These are phyloP conservation scores for Parauchenoglanis punctatus DNA, from an alignment of 2,797 vertebrate species.

Conservation along the genomic window DNA sequence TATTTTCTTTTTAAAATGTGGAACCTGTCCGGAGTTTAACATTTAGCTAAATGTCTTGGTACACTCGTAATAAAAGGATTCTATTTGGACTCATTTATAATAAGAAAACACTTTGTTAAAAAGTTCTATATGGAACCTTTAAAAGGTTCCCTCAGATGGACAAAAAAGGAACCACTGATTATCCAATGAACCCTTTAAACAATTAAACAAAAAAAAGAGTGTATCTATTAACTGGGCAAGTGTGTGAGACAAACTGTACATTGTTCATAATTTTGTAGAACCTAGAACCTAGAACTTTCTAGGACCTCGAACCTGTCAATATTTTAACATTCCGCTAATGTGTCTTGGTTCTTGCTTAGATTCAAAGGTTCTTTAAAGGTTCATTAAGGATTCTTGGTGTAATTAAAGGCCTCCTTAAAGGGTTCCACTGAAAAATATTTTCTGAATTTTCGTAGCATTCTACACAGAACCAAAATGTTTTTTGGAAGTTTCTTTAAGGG, in stretches of 20 bases:
- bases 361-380: not conserved
- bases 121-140: not conserved
- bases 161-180: not conserved
- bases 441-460: not conserved
- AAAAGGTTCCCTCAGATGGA: not conserved
- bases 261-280: not conserved
- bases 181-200: not conserved
- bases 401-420: not conserved
- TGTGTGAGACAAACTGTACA: not conserved
- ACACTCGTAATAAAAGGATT: not conserved
- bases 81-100: not conserved
- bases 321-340: not conserved
- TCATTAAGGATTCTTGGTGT: not conserved
- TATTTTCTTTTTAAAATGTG: not conserved
- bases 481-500: not conserved
- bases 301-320: not conserved
- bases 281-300: not conserved
- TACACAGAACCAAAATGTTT: not conserved
- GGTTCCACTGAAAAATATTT: not conserved
- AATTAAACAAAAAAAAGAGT: not conserved
- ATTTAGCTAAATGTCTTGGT: no score
- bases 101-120: not conserved
- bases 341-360: not conserved
- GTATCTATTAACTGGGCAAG: no score
- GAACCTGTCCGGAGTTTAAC: not conserved